These are phyloP conservation scores for Agelastica alni DNA, from an alignment of 2,888 invertebrate species.

Conservation along the genomic window DNA sequence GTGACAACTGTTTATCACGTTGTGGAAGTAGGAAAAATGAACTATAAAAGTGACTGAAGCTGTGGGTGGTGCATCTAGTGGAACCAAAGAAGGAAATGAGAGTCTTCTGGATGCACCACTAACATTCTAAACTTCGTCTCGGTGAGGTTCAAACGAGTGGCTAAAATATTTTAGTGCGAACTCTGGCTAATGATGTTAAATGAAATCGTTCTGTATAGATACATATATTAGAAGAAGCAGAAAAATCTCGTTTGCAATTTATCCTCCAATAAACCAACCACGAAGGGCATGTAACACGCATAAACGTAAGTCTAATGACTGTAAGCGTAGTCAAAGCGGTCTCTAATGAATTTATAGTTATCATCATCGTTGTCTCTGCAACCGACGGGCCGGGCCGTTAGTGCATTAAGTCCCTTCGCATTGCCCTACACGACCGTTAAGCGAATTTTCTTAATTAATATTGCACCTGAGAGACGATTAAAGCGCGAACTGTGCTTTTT, in stretches of 20 bases:
- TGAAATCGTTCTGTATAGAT: no score
- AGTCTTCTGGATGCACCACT: no score
- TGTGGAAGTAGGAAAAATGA: no score
- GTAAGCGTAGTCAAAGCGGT: slow-evolving; percentile 45
- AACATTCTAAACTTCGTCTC: no score
- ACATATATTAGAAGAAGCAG: no score
- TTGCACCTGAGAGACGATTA: slow-evolving; percentile 46
- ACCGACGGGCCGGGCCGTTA: slow-evolving; percentile 20
- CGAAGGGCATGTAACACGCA: slow-evolving; percentile 30
- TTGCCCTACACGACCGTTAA: slow-evolving; percentile 40
- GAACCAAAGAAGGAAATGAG: no score
- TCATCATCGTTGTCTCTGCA: slow-evolving; percentile 39
- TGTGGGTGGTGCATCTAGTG: no score
- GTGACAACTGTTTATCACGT: no score
- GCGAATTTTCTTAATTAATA: slow-evolving; percentile 44
- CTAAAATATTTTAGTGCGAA: no score
- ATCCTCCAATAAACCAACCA: not conserved
- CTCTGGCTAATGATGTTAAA: no score
- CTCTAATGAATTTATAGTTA: slow-evolving; percentile 49
- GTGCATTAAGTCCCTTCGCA: slow-evolving; percentile 42
- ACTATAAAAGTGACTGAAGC: no score
- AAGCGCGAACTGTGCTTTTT: slow-evolving; percentile 37
- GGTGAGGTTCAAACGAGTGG: no score
- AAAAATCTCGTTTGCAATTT: not conserved
- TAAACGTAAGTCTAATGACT: slow-evolving; percentile 48